Percentiles rank a stretch among this genome's conserved stretches.
These are phyloP conservation scores for Entomyzon cyanotis DNA, from an alignment of 2,113 vertebrate genomes.

Conservation along the genomic window DNA sequence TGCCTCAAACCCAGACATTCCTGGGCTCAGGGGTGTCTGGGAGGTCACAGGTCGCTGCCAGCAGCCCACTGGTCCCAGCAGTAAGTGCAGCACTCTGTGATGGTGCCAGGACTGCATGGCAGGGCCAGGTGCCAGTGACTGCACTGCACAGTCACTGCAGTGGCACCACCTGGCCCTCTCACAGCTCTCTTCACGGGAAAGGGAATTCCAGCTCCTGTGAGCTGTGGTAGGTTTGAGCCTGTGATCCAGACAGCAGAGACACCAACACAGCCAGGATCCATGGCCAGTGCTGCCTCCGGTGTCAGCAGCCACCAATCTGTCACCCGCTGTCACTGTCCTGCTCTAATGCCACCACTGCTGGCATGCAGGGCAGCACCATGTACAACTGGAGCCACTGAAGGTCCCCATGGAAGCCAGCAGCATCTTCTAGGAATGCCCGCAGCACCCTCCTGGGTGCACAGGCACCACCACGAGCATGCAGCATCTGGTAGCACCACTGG, in stretches of 20 bases:
- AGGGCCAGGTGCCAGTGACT: background rate
- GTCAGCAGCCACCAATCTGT: background rate
- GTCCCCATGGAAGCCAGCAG: background rate
- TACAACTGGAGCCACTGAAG: background rate
- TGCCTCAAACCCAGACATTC: background rate
- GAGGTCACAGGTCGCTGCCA: background rate
- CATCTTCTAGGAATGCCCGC: background rate
- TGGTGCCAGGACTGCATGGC: background rate
- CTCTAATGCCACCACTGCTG: background rate
- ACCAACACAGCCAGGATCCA: background rate
- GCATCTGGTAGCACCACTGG: background rate
- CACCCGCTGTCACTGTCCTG: background rate
- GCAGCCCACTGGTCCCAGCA: background rate
- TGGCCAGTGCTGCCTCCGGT: background rate
- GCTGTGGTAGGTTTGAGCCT: background rate
- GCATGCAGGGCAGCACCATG: background rate
- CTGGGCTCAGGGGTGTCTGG: background rate
- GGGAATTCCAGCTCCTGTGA: background rate
- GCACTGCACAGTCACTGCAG: background rate
- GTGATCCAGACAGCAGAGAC: background rate
- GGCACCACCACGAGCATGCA: background rate
- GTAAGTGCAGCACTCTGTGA: background rate
- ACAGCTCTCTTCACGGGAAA: background rate
- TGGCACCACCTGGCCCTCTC: background rate
- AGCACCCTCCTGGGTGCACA: background rate